Conservation (phyloP, 2,113 vertebrate genomes). For the Aphyosemion australe region DNA sequence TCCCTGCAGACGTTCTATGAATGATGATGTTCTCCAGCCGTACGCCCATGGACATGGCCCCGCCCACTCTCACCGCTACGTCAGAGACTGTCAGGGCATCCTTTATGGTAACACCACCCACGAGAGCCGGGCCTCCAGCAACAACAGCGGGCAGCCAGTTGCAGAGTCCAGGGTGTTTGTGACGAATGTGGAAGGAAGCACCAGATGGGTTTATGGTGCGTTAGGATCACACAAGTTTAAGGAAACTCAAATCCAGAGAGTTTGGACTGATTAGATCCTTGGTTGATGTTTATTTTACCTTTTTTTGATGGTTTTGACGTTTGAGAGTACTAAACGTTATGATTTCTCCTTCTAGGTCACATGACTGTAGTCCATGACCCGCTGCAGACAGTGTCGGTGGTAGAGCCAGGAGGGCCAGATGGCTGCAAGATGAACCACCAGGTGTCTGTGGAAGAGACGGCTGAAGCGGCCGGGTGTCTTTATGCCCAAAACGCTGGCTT, state of each 20-base stretch:
- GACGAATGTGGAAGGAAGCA: conserved; percentile 62
- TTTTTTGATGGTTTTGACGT: neutral
- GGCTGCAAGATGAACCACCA: conserved; percentile 76
- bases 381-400: conserved; percentile 84
- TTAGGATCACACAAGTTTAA: neutral
- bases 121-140: conserved; percentile 76
- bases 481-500: conserved; percentile 92
- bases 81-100: conserved; percentile 82
- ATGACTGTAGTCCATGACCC: conserved; percentile 85
- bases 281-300: neutral
- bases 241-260: neutral
- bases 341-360: conserved; percentile 69
- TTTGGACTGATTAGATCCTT: neutral
- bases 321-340: neutral
- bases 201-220: conserved; percentile 75
- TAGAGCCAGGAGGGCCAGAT: conserved; percentile 84
- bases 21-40: conserved; percentile 80
- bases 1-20: conserved; percentile 27
- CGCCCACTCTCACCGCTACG: conserved; percentile 69
- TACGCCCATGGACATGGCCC: conserved; percentile 80
- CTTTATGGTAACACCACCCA: conserved; percentile 80
- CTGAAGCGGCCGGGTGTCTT: conserved; percentile 73
- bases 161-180: conserved; percentile 80
- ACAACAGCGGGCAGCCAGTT: conserved; percentile 14
- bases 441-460: conserved; percentile 82